Conservation (phyloP, 2,888 invertebrate genomes). For the Gastrophysa polygoni region DNA sequence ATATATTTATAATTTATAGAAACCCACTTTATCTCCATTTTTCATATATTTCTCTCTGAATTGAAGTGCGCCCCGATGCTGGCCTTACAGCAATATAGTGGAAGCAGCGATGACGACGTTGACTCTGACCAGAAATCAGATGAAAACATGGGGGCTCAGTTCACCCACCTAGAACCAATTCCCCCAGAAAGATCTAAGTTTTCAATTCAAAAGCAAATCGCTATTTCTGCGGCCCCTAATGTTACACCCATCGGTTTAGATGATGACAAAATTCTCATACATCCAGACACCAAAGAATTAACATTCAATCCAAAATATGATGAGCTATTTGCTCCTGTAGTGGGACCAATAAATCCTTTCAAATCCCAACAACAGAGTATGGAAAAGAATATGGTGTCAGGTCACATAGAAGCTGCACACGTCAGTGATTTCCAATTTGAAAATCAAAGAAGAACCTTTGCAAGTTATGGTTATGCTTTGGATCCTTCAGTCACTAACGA, state of each 20-base stretch:
- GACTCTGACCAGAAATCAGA: constrained; percentile 45
- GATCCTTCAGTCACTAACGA: constrained; percentile 84
- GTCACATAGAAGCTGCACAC: constrained; percentile 93
- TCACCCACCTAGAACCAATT: background rate
- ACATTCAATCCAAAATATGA: constrained; percentile 92
- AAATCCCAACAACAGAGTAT: constrained; percentile 89
- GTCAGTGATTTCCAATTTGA: constrained; percentile 98
- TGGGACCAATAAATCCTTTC: constrained; percentile 93
- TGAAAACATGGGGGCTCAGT: constrained; percentile 37
- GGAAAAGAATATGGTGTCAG: constrained; percentile 88
- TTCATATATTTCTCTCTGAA: background rate
- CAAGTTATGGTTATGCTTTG: constrained; percentile 92
- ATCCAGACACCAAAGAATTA: constrained; percentile 82
- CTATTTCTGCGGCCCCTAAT: constrained; percentile 81
- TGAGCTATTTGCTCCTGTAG: constrained; percentile 88
- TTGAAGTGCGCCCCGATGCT: constrained; percentile 62
- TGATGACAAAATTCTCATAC: constrained; percentile 73
- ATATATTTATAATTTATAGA: too few relatives aligned
- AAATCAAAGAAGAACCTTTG: constrained; percentile 92
- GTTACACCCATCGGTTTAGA: constrained; percentile 81
- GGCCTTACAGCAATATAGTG: constrained; percentile 75
- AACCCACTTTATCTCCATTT: too few relatives aligned
- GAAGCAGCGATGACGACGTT: constrained; percentile 70
- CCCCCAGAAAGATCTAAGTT: constrained; percentile 48
- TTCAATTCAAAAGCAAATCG: constrained; percentile 68